Evolutionary conservation across 2,797 vertebrate genomes (phyloP).

Genomic region (Oreochromis grahami): DNA sequence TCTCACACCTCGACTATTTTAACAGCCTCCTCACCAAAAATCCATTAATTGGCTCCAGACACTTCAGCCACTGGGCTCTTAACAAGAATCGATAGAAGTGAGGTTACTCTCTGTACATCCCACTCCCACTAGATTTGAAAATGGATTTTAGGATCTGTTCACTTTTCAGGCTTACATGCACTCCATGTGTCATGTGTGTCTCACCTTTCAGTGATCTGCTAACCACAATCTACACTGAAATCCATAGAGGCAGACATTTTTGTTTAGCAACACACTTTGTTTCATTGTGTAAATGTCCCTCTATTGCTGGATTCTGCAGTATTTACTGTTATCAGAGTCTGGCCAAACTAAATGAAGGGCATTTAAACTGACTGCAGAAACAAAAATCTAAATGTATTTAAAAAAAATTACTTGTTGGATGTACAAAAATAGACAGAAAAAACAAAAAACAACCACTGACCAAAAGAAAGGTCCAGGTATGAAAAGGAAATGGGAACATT

Average conservation of each 20-base stretch:
- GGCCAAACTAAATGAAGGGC: fast-evolving
- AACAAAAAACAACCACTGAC: background rate
- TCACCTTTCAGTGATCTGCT: background rate
- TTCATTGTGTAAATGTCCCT: background rate
- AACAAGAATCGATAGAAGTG: background rate
- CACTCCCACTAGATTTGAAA: background rate
- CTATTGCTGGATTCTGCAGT: background rate
- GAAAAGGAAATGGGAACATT: background rate
- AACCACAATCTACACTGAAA: background rate
- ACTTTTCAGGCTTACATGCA: background rate
- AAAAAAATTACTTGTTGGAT: background rate
- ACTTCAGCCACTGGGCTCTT: background rate
- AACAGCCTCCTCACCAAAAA: background rate
- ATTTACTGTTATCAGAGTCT: background rate
- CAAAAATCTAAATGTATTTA: fast-evolving
- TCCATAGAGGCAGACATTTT: background rate
- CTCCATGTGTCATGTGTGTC: fast-evolving
- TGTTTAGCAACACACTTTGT: background rate
- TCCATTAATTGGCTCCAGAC: background rate
- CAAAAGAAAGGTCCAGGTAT: background rate
- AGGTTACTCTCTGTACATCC: background rate
- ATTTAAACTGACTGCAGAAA: background rate
- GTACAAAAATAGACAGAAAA: background rate
- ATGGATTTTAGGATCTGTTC: background rate
- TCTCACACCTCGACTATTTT: background rate